These are phyloP conservation scores for Parnassius smintheus DNA, from an alignment of 2,888 invertebrate species.

Conservation along the genomic window DNA sequence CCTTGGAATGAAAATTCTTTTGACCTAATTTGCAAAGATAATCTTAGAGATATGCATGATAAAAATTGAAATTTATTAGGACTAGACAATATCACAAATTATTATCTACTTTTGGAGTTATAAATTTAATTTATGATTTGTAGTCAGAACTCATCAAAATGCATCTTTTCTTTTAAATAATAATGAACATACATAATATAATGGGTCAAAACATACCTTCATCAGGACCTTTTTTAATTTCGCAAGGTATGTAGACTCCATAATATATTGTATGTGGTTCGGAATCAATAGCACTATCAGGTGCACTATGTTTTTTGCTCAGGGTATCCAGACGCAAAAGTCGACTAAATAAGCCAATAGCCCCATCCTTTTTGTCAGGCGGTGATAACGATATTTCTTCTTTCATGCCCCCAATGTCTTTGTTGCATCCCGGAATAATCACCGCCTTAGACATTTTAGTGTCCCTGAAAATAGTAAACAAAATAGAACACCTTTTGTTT, in stretches of 20 bases:
- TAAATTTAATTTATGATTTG: too few species aligned
- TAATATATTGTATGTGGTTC: conserved; percentile 66
- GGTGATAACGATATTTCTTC: conserved; percentile 66
- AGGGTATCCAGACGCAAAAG: conserved; percentile 63
- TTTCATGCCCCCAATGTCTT: conserved; percentile 62
- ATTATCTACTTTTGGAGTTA: too few species aligned
- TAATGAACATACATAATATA: background rate
- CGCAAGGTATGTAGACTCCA: conserved; percentile 79
- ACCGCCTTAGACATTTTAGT: conserved; percentile 71
- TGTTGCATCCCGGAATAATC: conserved; percentile 66
- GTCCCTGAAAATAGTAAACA: conserved; percentile 66
- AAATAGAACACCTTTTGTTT: conserved; percentile 64
- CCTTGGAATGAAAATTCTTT: conserved; percentile 27
- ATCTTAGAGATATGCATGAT: conserved; percentile 11
- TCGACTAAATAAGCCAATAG: conserved; percentile 65
- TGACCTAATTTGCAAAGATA: conserved; percentile 38
- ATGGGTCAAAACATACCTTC: conserved; percentile 55
- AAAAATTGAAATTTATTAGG: background rate
- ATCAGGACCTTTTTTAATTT: conserved; percentile 75
- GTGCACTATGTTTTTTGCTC: conserved; percentile 49
- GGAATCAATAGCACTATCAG: conserved; percentile 52
- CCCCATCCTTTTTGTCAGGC: conserved; percentile 63
- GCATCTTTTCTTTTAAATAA: background rate
- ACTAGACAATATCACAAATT: too few species aligned
- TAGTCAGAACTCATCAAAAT: too few species aligned